A percentile compares a stretch with the other conserved stretches of the same genome.
Conservation (phyloP, 2,113 vertebrate species). For the Spilogale gracilis region DNA sequence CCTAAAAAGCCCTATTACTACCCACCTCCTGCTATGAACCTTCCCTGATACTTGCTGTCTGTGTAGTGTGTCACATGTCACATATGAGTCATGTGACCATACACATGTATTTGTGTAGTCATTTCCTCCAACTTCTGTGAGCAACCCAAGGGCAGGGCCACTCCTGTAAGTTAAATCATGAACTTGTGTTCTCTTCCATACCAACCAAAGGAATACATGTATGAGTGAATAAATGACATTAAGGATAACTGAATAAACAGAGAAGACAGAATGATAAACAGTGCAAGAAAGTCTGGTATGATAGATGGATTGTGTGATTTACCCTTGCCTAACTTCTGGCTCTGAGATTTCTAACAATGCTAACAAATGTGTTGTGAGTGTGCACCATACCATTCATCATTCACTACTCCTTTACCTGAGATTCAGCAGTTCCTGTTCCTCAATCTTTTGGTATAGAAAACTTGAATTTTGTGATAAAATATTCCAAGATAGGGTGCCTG, state of each 20-base stretch:
- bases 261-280: not conserved
- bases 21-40: not conserved
- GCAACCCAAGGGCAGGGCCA: not conserved
- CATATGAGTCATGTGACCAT: not conserved
- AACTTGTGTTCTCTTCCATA: not conserved
- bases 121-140: not conserved
- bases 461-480: not conserved
- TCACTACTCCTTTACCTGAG: not conserved
- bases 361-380: too few species aligned
- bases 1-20: not conserved
- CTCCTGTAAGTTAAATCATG: not conserved
- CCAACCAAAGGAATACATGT: not conserved
- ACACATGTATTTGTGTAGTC: not conserved
- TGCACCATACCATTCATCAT: not conserved
- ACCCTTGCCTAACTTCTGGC: not conserved
- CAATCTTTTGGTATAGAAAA: not conserved
- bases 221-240: not conserved
- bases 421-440: not conserved
- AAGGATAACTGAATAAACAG: not conserved
- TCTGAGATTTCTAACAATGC: not conserved
- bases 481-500: not conserved
- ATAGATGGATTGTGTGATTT: not conserved
- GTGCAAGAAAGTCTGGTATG: not conserved
- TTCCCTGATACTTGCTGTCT: not conserved
- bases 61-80: not conserved